These are phyloP conservation scores for Balanococcus diminutus DNA, from an alignment of 2,888 invertebrate genomes.

Conservation along the genomic window DNA sequence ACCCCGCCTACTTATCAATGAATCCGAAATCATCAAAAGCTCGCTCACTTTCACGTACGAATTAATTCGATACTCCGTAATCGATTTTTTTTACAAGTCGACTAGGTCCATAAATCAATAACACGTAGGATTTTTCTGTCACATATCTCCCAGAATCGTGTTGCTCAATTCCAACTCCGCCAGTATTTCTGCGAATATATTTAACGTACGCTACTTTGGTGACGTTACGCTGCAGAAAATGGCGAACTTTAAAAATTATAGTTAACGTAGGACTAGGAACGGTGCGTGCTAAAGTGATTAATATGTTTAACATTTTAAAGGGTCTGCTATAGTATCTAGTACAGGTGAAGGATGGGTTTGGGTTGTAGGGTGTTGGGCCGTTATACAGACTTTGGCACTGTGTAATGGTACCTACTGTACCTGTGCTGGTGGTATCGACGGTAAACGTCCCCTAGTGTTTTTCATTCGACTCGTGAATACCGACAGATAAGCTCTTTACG, in stretches of 20 bases:
- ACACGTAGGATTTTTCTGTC: neutral
- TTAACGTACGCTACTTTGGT: neutral
- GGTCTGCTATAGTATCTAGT: neutral
- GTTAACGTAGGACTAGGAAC: neutral
- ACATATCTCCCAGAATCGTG: neutral
- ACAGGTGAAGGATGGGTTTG: too few species aligned
- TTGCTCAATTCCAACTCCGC: neutral
- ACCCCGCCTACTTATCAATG: too few species aligned
- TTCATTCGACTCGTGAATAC: constrained; percentile 2
- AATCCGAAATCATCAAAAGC: too few species aligned
- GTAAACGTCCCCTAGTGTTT: constrained; percentile 19
- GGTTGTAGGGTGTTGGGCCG: neutral
- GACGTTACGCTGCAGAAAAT: neutral
- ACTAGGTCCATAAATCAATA: neutral
- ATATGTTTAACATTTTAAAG: constrained; percentile 38
- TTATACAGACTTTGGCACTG: constrained; percentile 11
- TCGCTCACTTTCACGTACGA: too few species aligned
- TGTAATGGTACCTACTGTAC: neutral
- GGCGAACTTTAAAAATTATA: constrained; percentile 14
- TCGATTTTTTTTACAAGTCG: neutral
- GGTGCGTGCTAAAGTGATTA: constrained; percentile 41
- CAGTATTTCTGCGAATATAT: neutral
- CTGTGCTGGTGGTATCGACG: neutral
- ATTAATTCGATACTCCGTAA: neutral
- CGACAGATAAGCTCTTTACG: constrained; percentile 20